A percentile compares a stretch with the other conserved stretches of the same genome.
Conservation (phyloP, 2,797 vertebrate genomes). For the Muraenolepis orangiensis region DNA sequence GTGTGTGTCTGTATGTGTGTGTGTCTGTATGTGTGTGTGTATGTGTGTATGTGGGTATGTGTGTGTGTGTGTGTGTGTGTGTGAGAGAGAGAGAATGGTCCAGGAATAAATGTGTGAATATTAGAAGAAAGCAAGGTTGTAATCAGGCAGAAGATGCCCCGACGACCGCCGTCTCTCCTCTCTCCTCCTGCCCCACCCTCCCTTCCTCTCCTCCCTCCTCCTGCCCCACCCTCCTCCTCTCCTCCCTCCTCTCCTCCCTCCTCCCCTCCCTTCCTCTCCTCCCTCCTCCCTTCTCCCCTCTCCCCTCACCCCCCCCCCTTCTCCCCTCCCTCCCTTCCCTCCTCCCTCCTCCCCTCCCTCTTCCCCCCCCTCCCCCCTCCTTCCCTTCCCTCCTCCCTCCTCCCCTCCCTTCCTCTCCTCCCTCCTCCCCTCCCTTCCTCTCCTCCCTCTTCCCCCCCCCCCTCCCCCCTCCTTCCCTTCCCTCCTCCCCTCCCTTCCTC, state of each 20-base stretch:
- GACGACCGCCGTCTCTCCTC: background rate
- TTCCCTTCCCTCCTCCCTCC: slow-evolving; percentile 23
- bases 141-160: too few relatives aligned
- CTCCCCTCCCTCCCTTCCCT: slow-evolving; percentile 12
- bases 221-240: slow-evolving; percentile 21
- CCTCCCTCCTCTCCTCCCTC: background rate
- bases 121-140: too few relatives aligned
- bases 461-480: too few relatives aligned
- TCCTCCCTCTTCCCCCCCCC: too few relatives aligned
- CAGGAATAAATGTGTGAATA: too few relatives aligned
- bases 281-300: slow-evolving; percentile 7
- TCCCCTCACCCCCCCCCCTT: slow-evolving; percentile 20
- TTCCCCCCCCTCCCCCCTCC: slow-evolving; percentile 18
- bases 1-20: too few relatives aligned
- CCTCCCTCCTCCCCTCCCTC: slow-evolving; percentile 18
- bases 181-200: background rate
- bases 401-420: slow-evolving; percentile 5
- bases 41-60: too few relatives aligned
- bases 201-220: background rate
- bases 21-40: too few relatives aligned
- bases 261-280: background rate
- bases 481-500: too few relatives aligned
- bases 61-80: too few relatives aligned
- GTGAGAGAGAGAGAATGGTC: too few relatives aligned
- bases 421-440: too few relatives aligned